phyloP scores from a whole-genome alignment of 2,113 vertebrate species.

The Zootoca vivipara region DNA sequence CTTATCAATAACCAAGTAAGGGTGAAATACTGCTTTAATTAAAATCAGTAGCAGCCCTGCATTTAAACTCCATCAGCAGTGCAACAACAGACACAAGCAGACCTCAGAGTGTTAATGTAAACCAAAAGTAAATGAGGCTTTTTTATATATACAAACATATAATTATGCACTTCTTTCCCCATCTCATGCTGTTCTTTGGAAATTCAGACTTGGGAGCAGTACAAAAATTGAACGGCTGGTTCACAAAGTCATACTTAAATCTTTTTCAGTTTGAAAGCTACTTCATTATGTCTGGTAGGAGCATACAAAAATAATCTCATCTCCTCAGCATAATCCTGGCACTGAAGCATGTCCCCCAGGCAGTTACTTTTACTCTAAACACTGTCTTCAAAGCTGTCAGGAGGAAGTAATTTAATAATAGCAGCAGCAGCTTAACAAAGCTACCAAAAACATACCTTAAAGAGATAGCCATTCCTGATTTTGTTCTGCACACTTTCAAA shows the following conservation, averaged over 20 bases:
- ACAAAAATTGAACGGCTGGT: constrained; percentile 7
- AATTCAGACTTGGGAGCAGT: constrained; percentile 1
- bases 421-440: constrained; percentile 28
- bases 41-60: neutral
- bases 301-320: constrained; percentile 13
- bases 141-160: neutral
- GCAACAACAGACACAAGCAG: too few species aligned
- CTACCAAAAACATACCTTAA: constrained; percentile 86
- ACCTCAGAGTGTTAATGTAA: neutral
- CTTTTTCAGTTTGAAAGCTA: constrained; percentile 17
- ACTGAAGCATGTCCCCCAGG: constrained; percentile 27
- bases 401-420: constrained; percentile 60
- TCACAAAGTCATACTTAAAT: constrained; percentile 8
- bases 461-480: constrained; percentile 93
- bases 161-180: neutral
- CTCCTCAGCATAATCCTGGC: neutral
- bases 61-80: neutral
- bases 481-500: constrained; percentile 95
- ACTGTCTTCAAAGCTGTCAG: constrained; percentile 25
- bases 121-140: neutral
- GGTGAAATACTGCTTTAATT: neutral
- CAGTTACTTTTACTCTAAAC: constrained; percentile 37
- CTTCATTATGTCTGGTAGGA: neutral
- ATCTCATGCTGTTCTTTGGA: neutral
- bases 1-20: constrained; percentile 28